phyloP scores from a whole-genome alignment of 2,888 invertebrate species.

The Dorcus hopei region DNA sequence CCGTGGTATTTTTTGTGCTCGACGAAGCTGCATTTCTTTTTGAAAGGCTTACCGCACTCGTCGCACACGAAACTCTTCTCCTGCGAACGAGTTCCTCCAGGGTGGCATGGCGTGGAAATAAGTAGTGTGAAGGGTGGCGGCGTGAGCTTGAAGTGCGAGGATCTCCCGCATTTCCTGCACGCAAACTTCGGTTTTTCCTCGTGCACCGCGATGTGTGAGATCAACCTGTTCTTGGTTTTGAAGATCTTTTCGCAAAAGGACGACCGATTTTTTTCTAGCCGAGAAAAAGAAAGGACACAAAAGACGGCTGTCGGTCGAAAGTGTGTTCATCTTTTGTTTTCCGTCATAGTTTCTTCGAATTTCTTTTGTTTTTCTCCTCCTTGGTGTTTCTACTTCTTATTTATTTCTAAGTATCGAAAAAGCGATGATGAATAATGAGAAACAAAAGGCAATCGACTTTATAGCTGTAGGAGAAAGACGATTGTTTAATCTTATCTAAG shows the following conservation, averaged over 20 bases:
- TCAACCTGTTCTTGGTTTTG: constrained; percentile 21
- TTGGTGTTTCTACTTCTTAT: too few relatives aligned
- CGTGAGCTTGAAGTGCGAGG: constrained; percentile 21
- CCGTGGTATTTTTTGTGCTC: constrained; percentile 18
- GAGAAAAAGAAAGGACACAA: too few relatives aligned
- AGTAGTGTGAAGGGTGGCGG: constrained; percentile 17
- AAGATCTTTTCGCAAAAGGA: constrained; percentile 22
- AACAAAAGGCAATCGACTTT: too few relatives aligned
- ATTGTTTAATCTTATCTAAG: too few relatives aligned
- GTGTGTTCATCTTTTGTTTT: too few relatives aligned
- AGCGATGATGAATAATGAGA: too few relatives aligned
- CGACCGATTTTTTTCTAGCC: too few relatives aligned
- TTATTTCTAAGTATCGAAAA: too few relatives aligned
- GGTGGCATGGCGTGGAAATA: constrained; percentile 27
- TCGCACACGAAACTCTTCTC: constrained; percentile 47
- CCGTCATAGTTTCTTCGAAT: too few relatives aligned
- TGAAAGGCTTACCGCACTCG: constrained; percentile 48
- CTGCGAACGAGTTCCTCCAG: constrained; percentile 40
- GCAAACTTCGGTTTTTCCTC: constrained; percentile 20
- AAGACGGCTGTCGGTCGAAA: too few relatives aligned
- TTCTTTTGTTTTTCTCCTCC: too few relatives aligned
- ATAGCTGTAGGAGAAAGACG: too few relatives aligned
- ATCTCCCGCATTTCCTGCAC: constrained; percentile 20
- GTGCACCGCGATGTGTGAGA: constrained; percentile 19
- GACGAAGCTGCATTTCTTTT: constrained; percentile 12